Percentiles rank a stretch among this genome's conserved stretches.
Evolutionary conservation across 2,113 vertebrate species (phyloP).

Genomic region (Albula goreensis): DNA sequence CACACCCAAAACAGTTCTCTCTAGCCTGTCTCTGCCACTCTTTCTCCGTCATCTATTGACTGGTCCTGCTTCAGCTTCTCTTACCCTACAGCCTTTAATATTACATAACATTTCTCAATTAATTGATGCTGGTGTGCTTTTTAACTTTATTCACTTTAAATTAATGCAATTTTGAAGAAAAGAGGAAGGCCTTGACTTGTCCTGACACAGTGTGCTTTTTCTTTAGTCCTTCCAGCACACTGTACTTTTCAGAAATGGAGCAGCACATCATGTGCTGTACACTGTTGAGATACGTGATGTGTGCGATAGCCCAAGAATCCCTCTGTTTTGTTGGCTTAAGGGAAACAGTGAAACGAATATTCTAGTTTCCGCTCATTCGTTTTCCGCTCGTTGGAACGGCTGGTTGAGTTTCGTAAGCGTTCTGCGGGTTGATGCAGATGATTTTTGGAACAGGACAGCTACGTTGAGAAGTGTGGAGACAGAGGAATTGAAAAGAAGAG

Average conservation of each 20-base stretch:
- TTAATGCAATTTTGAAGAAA: no score
- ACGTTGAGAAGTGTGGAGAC: background rate
- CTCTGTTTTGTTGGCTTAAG: background rate
- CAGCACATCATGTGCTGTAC: background rate
- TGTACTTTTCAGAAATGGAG: background rate
- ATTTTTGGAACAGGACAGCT: constrained; percentile 37
- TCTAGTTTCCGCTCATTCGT: background rate
- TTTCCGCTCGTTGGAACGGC: background rate
- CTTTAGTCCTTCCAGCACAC: background rate
- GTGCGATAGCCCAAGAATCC: background rate
- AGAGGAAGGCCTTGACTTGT: background rate
- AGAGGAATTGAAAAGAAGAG: constrained; percentile 13
- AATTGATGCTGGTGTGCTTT: background rate
- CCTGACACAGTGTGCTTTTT: background rate
- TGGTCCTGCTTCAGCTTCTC: background rate
- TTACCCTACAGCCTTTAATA: background rate
- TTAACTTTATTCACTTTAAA: no score
- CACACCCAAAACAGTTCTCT: no score
- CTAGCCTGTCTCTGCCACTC: background rate
- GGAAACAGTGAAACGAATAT: background rate
- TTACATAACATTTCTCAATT: background rate
- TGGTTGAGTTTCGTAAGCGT: background rate
- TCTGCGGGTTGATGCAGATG: background rate
- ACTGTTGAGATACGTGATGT: background rate
- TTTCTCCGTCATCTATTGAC: no score